Evolutionary conservation across 35 echinoderm and acorn worm species (phyloP).

Genomic region (Stichopus chloronotus): DNA sequence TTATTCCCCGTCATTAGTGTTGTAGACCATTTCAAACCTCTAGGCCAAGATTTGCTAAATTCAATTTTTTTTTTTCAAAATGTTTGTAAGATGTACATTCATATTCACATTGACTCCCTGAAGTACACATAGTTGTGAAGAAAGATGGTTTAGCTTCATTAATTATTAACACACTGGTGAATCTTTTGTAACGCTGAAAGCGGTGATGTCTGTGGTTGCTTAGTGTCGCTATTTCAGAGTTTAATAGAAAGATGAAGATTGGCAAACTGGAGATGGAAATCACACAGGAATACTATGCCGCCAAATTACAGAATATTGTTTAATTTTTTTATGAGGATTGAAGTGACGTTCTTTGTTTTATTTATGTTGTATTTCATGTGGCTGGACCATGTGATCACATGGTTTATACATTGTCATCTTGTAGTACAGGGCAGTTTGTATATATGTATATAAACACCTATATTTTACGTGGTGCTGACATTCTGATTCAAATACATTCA

Average conservation of each 20-base stretch:
- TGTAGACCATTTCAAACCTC: too few relatives aligned
- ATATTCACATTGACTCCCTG: too few relatives aligned
- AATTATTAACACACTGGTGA: too few relatives aligned
- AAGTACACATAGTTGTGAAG: too few relatives aligned
- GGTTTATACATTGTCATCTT: neutral
- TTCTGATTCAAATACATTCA: neutral
- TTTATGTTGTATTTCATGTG: slow-evolving; percentile 6
- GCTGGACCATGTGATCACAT: slow-evolving; percentile 27
- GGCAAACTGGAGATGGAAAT: neutral
- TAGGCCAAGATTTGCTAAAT: too few relatives aligned
- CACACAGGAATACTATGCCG: neutral
- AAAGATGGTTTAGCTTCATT: too few relatives aligned
- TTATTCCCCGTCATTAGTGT: too few relatives aligned
- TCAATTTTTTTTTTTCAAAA: too few relatives aligned
- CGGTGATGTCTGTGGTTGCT: too few relatives aligned
- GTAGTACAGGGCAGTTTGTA: neutral
- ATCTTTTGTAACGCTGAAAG: too few relatives aligned
- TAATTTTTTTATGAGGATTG: neutral
- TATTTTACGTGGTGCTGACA: slow-evolving; percentile 15
- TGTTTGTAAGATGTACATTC: too few relatives aligned
- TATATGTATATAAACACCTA: too few relatives aligned
- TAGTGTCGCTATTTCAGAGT: neutral
- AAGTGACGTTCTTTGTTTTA: neutral
- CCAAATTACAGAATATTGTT: neutral
- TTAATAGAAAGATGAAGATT: neutral